Evolutionary conservation across 2,113 vertebrate genomes (phyloP).

Genomic region (Perca flavescens): DNA sequence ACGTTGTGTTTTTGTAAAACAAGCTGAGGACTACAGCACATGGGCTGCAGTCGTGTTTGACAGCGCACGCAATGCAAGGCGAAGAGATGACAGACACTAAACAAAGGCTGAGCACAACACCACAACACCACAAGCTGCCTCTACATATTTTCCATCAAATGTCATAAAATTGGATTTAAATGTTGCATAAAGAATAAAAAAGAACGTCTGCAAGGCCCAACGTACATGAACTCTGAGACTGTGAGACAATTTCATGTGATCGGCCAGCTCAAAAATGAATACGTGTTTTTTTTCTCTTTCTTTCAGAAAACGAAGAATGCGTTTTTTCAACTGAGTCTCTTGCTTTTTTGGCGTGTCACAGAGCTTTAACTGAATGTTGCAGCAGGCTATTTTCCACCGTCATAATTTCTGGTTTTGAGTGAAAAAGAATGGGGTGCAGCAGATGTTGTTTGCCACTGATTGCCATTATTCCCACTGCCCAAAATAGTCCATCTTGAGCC

Average conservation of each 20-base stretch:
- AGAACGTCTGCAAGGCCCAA: slow-evolving; percentile 6
- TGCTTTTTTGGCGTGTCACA: neutral
- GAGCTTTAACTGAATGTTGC: slow-evolving; percentile 11
- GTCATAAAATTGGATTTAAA: slow-evolving; percentile 49
- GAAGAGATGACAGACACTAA: slow-evolving; percentile 54
- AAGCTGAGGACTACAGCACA: slow-evolving; percentile 42
- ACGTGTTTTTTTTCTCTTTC: neutral
- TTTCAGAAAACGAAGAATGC: neutral
- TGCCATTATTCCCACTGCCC: slow-evolving; percentile 17
- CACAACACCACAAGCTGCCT: slow-evolving; percentile 48
- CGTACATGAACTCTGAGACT: neutral
- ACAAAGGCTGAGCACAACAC: slow-evolving; percentile 50
- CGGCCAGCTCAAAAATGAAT: neutral
- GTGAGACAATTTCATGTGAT: slow-evolving; percentile 15
- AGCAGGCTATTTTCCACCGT: slow-evolving; percentile 25
- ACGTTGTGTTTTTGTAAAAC: slow-evolving; percentile 22
- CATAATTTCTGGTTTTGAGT: slow-evolving; percentile 24
- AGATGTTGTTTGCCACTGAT: slow-evolving; percentile 3
- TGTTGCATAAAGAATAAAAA: slow-evolving; percentile 11
- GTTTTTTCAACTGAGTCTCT: neutral
- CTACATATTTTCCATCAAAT: slow-evolving; percentile 66
- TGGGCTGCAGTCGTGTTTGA: slow-evolving; percentile 6
- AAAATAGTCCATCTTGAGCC: neutral
- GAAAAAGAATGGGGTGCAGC: slow-evolving; percentile 5
- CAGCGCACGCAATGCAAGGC: slow-evolving; percentile 35